phyloP scores from a whole-genome alignment of 2,888 invertebrate species.

The Epiperipatus broadwayi region DNA sequence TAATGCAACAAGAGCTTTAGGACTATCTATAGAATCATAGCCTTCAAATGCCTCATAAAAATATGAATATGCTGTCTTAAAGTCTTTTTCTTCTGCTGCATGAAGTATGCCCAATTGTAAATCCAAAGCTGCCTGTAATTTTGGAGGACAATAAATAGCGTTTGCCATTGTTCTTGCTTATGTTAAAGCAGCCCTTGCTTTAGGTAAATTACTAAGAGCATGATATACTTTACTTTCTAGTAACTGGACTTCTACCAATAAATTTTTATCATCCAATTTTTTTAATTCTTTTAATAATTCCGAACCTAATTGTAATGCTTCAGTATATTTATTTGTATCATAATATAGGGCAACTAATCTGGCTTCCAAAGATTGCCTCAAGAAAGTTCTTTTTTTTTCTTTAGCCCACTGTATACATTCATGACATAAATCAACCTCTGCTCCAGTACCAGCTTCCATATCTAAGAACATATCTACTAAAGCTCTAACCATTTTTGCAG shows the following conservation, averaged over 20 bases:
- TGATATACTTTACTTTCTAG: slow-evolving; percentile 35
- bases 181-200: slow-evolving; percentile 32
- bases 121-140: slow-evolving; percentile 34
- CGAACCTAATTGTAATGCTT: slow-evolving; percentile 28
- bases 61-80: slow-evolving; percentile 37
- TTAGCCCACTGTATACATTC: slow-evolving; percentile 99
- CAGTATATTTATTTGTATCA: slow-evolving; percentile 26
- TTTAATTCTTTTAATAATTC: slow-evolving; percentile 33
- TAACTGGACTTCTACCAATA: slow-evolving; percentile 35
- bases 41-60: slow-evolving; percentile 37
- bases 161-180: slow-evolving; percentile 37
- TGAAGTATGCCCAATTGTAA: slow-evolving; percentile 35
- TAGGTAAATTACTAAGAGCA: slow-evolving; percentile 32
- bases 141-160: slow-evolving; percentile 35
- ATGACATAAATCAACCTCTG: slow-evolving; percentile 46
- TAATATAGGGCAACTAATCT: slow-evolving; percentile 75
- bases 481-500: slow-evolving; percentile 88
- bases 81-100: slow-evolving; percentile 36
- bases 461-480: slow-evolving; percentile 93
- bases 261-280: slow-evolving; percentile 36
- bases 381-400: slow-evolving; percentile 85
- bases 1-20: slow-evolving; percentile 30
- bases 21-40: slow-evolving; percentile 31
- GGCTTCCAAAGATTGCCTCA: slow-evolving; percentile 68
- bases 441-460: slow-evolving; percentile 85